A percentile compares a stretch with the other conserved stretches of the same genome.
These are phyloP conservation scores for Tiaroga cobitis DNA, from an alignment of 2,797 vertebrate species.

Conservation along the genomic window DNA sequence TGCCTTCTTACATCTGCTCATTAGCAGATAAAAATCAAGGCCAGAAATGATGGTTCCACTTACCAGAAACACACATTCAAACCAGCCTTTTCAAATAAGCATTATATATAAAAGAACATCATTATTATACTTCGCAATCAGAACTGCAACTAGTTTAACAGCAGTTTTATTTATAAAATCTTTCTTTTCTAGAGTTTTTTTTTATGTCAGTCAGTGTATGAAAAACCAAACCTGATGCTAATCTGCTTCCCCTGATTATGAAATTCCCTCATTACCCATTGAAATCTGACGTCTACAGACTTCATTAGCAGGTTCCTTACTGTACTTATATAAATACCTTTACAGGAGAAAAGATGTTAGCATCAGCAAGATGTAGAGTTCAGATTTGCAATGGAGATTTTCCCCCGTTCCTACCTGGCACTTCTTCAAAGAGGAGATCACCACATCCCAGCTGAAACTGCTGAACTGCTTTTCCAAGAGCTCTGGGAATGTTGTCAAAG, in stretches of 20 bases:
- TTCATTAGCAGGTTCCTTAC: slow-evolving; percentile 52
- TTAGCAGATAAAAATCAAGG: slow-evolving; percentile 2
- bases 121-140: background rate
- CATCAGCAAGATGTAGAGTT: slow-evolving; percentile 55
- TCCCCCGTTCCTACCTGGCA: background rate
- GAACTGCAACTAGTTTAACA: background rate
- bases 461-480: slow-evolving; percentile 4
- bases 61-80: background rate
- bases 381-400: slow-evolving; percentile 56
- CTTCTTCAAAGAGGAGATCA: slow-evolving; percentile 31
- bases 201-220: background rate
- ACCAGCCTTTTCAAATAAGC: background rate
- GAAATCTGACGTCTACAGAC: slow-evolving; percentile 40
- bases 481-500: slow-evolving; percentile 1
- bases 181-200: background rate
- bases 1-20: slow-evolving; percentile 21
- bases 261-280: slow-evolving; percentile 4
- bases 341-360: slow-evolving; percentile 41
- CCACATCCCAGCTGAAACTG: slow-evolving; percentile 3
- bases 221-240: background rate
- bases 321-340: slow-evolving; percentile 41
- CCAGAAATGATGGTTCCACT: background rate
- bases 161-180: background rate
- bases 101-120: background rate
- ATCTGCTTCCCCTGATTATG: background rate